Evolutionary conservation across 1,140 invertebrate genomes (phyloP), one percentile per base, ranked within the genome.

Genomic region (Alviniconcha marisindica): DNA sequence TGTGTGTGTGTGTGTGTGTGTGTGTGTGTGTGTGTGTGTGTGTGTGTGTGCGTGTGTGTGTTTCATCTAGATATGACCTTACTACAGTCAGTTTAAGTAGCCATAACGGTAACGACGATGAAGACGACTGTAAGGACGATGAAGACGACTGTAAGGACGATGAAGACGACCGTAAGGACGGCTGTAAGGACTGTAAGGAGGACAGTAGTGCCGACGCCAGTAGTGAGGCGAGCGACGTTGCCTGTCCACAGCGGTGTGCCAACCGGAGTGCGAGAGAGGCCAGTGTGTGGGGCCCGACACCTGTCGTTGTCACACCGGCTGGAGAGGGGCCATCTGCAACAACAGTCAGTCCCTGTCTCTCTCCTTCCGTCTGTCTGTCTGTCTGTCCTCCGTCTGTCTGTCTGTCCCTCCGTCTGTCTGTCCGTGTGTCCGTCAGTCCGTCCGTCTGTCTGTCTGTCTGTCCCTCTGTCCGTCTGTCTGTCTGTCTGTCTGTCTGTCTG

Each of bases 221-320:
- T n/a, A n/a, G n/a, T n/a, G n/a, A n/a, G n/a, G n/a, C n/a, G 10
- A 21, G 21, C 5, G 28, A 12, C 36, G 7, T 36, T 71, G 4
- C 21, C 24, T 71, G 33, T 33, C 24, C 10, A 33, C 36, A 71
- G 69, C 69, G 69, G 69, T 71, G 38, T 71, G 69, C 69, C 1
- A 71, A 18, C 66, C 69, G 36, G 69, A 38, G 36, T 71, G 69
- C 36, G 69, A 40, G 69, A 40, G 36, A 24, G 69, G 38, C 44
- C 44, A 48, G 44, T 48, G 44, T 48, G 15, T 40, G 0, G 33
- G 0, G 14, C 69, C 69, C 18, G 69, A 71, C 36, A 12, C 10
- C 7, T 71, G 69, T 24, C 69, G 21, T 14, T 71, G 69, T 40
- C 31, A 71, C 33, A 40, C 24, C 10, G 69, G 69, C 7, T 71